These are phyloP conservation scores for Onychorhynchus coronatus DNA, from an alignment of 2,113 vertebrate genomes.

Conservation along the genomic window DNA sequence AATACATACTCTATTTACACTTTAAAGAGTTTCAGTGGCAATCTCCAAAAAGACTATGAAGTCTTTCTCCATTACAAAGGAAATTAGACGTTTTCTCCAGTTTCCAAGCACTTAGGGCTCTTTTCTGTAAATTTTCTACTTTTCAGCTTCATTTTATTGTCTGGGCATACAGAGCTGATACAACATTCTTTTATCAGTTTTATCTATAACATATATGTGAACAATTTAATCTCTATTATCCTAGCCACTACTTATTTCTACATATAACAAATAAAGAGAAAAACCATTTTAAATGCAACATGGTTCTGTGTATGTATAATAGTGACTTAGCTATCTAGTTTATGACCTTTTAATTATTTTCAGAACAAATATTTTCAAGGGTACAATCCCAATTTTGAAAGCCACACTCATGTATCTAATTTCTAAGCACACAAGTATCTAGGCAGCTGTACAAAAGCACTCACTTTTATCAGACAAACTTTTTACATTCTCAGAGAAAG, in stretches of 20 bases:
- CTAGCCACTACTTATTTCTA: background rate
- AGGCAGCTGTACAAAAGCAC: background rate
- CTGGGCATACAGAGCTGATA: background rate
- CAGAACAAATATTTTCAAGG: background rate
- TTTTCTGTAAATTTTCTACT: background rate
- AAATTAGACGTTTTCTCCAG: background rate
- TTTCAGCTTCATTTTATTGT: background rate
- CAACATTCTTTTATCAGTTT: background rate
- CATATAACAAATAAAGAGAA: background rate
- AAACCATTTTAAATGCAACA: background rate
- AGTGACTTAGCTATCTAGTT: background rate
- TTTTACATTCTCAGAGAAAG: slow-evolving; percentile 22
- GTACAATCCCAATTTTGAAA: background rate
- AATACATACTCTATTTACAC: background rate
- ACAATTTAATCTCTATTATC: background rate
- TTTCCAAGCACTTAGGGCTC: background rate
- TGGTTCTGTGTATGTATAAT: no score
- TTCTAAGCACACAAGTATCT: background rate
- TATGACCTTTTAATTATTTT: background rate
- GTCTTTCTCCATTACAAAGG: background rate
- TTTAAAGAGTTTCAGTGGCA: background rate
- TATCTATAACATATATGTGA: background rate
- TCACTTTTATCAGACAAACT: slow-evolving; percentile 29
- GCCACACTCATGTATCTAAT: background rate
- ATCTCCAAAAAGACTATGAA: background rate